Evolutionary conservation across 2,888 invertebrate genomes (phyloP), one percentile per base, ranked within the genome.

Genomic region (Caradrina kadenii): DNA sequence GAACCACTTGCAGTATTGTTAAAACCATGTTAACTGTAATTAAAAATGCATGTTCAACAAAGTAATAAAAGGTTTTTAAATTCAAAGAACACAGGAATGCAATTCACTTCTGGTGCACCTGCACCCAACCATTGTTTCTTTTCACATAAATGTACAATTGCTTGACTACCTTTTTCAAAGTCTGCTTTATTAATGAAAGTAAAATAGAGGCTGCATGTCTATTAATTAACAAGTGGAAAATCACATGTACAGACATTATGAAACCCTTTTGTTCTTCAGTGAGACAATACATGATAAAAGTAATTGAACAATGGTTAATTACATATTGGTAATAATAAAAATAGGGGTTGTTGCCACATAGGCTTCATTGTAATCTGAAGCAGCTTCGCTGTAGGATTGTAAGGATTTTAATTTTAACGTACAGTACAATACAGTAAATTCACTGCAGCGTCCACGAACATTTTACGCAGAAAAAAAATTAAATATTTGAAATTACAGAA

Each of bases 21-120:
- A 53, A 48, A 48, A 64, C 49, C 17, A 26, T 62, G 48, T 58
- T 50, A 35, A 8, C 26, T 60, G 49, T 67, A 67, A 78, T 78
- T 64, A 70, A 60, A 21, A 61, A 67, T 55, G 39, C 54, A 59
- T 55, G 62, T 13, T 7, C 19, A 48, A 55, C 48, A 48, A 63
- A 66, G 55, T 35, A 62, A 56, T 50, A 63, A 67, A 79, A 74
- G 49, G 39, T 65, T 65, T 70, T 65, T 10, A 63, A 70, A 79
- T 68, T 65, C 60, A 69, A 70, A 63, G 58, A 74, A 70, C 53
- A 74, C 48, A 53, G 39, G 58, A 79, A 49, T 75, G 59, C 67
- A 70, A 60, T 70, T 53, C 52, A 59, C 31, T 70, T 59, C 56
- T 50, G 55, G 48, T 48, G 39, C n/a, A 45, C 54, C 52, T 49